Conservation (phyloP, 2,113 vertebrate species). For the Antechinus flavipes region DNA sequence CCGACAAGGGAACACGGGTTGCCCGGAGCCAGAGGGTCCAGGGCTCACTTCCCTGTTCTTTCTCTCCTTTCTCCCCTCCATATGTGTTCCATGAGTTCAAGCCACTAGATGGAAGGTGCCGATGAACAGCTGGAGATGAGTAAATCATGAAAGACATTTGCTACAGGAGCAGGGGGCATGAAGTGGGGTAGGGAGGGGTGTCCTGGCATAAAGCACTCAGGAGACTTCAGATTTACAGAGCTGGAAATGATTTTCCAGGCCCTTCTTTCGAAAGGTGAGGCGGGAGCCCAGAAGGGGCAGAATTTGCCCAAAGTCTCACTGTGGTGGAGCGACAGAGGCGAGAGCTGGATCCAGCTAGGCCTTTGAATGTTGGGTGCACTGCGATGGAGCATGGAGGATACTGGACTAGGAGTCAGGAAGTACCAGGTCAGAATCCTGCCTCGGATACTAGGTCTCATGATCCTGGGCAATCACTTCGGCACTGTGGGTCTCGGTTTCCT, state of each 20-base stretch:
- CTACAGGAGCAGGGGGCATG: conserved; percentile 47
- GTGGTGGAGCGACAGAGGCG: neutral
- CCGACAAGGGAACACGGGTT: neutral
- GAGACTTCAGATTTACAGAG: neutral
- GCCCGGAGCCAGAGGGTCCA: neutral
- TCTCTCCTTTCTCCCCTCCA: neutral
- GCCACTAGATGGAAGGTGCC: conserved; percentile 34
- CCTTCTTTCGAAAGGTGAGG: neutral
- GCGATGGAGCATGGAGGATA: too few relatives aligned
- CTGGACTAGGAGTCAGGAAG: too few relatives aligned
- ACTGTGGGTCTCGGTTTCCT: too few relatives aligned
- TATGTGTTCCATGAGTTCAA: conserved; percentile 18
- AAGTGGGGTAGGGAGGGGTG: conserved; percentile 8
- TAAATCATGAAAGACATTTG: conserved; percentile 41
- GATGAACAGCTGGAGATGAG: conserved; percentile 44
- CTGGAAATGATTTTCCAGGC: neutral
- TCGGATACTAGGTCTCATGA: neutral
- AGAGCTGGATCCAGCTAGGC: neutral
- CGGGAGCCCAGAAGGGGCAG: neutral
- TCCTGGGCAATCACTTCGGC: too few relatives aligned
- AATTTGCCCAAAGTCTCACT: neutral
- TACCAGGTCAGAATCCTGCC: too few relatives aligned
- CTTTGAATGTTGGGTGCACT: neutral
- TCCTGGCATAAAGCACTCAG: conserved; percentile 23
- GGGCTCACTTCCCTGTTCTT: neutral